Conservation (phyloP, 2,113 vertebrate genomes). For the Alouatta palliata region DNA sequence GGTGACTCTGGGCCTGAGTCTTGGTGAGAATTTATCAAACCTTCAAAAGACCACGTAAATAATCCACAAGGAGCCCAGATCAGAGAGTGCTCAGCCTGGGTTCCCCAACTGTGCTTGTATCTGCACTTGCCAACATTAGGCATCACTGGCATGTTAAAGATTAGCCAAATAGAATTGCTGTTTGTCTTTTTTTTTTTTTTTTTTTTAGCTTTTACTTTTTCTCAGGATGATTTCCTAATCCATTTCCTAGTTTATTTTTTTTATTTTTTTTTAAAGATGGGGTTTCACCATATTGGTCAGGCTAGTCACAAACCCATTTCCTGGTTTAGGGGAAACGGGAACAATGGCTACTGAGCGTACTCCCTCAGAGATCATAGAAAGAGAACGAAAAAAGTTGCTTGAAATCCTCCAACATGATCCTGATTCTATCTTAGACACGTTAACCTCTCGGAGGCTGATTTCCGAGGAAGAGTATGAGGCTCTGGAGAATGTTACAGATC, state of each 20-base stretch:
- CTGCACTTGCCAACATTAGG: neutral
- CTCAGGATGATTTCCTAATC: neutral
- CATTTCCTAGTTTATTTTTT: constrained; percentile 45
- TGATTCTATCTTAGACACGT: constrained; percentile 29
- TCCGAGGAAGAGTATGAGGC: constrained; percentile 68
- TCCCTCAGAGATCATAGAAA: constrained; percentile 60
- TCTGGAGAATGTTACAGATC: constrained; percentile 58
- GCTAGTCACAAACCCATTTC: too few species aligned
- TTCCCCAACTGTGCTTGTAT: neutral
- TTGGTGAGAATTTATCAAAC: neutral
- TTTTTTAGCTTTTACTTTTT: neutral
- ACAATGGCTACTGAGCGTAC: neutral
- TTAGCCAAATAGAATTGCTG: neutral
- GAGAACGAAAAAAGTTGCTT: constrained; percentile 53
- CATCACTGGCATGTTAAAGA: neutral
- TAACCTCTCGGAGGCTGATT: constrained; percentile 58
- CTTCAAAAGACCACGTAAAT: neutral
- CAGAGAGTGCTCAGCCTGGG: neutral
- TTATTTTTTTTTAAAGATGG: too few species aligned
- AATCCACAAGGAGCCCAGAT: neutral
- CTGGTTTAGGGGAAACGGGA: neutral
- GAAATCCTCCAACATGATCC: constrained; percentile 63
- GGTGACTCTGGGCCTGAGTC: neutral
- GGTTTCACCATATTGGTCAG: too few species aligned
- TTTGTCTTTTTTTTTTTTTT: neutral